A percentile compares a stretch with the other conserved stretches of the same genome.
Conservation (phyloP, 2,888 invertebrate species). For the Caradrina kadenii region DNA sequence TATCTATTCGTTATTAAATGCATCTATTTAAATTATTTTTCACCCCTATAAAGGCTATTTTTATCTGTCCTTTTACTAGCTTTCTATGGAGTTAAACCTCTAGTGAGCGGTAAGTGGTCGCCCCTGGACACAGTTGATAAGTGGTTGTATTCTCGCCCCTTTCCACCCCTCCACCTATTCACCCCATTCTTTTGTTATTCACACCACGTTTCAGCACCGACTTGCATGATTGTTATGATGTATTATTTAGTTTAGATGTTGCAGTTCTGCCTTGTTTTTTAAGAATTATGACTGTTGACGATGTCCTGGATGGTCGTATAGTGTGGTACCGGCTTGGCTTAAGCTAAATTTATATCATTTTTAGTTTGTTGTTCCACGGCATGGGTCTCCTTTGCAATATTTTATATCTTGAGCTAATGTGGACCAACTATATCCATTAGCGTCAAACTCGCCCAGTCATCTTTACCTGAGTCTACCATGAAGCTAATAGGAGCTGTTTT, state of each 20-base stretch:
- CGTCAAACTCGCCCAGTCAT: too few species aligned
- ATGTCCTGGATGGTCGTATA: neutral
- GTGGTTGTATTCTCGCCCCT: conserved; percentile 63
- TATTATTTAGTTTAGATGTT: conserved; percentile 37
- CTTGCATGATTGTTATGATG: conserved; percentile 49
- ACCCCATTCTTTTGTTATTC: conserved; percentile 54
- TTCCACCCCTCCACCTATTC: conserved; percentile 30
- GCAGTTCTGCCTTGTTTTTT: conserved; percentile 14
- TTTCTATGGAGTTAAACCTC: conserved; percentile 26
- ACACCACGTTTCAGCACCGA: conserved; percentile 32
- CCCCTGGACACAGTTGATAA: conserved; percentile 72
- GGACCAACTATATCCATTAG: too few species aligned
- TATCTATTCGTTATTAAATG: neutral
- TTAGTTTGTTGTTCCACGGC: too few species aligned
- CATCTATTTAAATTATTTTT: neutral
- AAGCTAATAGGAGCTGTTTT: too few species aligned
- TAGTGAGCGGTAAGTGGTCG: conserved; percentile 48
- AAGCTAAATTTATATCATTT: too few species aligned
- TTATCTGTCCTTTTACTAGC: conserved; percentile 14
- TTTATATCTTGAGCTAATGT: too few species aligned
- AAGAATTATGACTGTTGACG: neutral
- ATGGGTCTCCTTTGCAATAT: too few species aligned
- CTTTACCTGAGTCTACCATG: too few species aligned
- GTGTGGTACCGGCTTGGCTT: neutral
- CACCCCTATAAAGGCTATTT: neutral